Conservation (phyloP, 2,113 vertebrate genomes). For the Psettodes erumei region DNA sequence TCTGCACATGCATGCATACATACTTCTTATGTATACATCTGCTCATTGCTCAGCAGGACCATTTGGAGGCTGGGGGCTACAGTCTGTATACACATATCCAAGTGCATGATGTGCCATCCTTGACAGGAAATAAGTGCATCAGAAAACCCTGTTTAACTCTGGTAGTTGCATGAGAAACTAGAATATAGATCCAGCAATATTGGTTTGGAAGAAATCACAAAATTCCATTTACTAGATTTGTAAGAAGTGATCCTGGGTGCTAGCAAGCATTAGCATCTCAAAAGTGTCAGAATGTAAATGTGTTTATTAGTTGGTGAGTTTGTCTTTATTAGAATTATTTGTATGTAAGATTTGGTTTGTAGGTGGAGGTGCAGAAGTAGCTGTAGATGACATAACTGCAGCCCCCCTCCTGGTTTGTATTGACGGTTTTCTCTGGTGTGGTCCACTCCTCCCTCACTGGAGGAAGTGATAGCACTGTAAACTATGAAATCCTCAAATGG, state of each 20-base stretch:
- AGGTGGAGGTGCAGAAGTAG: too few species aligned
- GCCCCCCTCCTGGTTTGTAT: not conserved
- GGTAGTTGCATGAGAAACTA: not conserved
- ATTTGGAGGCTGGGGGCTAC: not conserved
- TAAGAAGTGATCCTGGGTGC: not conserved
- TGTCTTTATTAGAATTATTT: not conserved
- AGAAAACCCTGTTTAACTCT: not conserved
- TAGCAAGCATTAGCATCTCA: not conserved
- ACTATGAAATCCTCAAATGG: constrained; percentile 21
- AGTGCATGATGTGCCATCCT: not conserved
- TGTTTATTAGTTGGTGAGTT: not conserved
- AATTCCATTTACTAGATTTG: not conserved
- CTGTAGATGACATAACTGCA: not conserved
- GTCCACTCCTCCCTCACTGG: not conserved
- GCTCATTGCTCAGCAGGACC: not conserved
- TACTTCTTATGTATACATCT: not conserved
- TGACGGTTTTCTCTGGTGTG: not conserved
- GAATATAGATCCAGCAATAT: not conserved
- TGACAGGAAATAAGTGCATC: not conserved
- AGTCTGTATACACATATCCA: not conserved
- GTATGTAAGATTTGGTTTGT: not conserved
- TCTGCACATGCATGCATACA: not conserved
- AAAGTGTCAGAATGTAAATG: not conserved
- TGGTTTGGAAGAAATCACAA: not conserved
- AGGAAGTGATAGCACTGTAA: not conserved